phyloP scores from a whole-genome alignment of 2,797 vertebrate species.

The Neosilurus hyrtlii region DNA sequence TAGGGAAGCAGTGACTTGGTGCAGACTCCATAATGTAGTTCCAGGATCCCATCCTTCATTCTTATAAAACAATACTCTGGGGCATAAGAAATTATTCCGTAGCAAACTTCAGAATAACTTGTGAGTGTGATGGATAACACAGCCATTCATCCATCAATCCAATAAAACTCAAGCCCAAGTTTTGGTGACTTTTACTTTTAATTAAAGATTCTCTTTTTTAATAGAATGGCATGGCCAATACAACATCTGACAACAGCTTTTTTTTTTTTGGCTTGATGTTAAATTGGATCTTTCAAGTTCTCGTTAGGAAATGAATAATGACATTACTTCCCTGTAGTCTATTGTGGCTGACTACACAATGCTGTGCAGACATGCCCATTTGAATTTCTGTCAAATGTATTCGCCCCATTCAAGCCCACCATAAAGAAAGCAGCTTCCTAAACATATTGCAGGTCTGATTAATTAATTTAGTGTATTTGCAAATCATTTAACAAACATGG shows the following conservation, averaged over 20 bases:
- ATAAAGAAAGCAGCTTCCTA: constrained; percentile 16
- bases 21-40: neutral
- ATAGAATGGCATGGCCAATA: constrained; percentile 7
- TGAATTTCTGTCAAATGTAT: constrained; percentile 48
- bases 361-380: constrained; percentile 45
- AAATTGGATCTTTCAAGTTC: constrained; percentile 42
- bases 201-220: neutral
- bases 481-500: neutral
- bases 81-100: constrained; percentile 1
- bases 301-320: constrained; percentile 49
- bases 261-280: constrained; percentile 27
- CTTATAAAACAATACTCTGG: constrained; percentile 5
- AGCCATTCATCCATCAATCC: neutral
- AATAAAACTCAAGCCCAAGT: neutral
- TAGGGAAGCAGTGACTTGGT: neutral
- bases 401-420: constrained; percentile 34
- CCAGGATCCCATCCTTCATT: neutral
- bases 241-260: constrained; percentile 29
- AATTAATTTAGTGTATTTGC: neutral
- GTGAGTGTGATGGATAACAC: constrained; percentile 9
- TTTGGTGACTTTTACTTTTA: constrained; percentile 4
- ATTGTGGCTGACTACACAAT: constrained; percentile 45
- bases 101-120: constrained; percentile 3
- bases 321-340: constrained; percentile 51
- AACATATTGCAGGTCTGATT: constrained; percentile 29